Percentiles rank a stretch among this genome's conserved stretches.
Conservation (phyloP, 2,113 vertebrate species). For the Thymallus thymallus region DNA sequence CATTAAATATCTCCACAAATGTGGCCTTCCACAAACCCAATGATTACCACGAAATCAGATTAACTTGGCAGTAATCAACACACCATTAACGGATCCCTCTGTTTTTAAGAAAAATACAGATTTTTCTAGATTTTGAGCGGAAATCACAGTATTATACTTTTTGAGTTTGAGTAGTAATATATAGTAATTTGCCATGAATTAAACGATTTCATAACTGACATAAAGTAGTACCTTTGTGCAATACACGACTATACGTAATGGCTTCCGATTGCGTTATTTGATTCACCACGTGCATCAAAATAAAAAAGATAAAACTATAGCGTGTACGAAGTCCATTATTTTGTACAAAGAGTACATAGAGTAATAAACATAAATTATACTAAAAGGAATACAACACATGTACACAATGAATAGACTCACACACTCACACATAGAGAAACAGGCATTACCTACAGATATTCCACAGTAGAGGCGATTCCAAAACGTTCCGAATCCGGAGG, state of each 20-base stretch:
- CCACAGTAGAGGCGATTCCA: conserved; percentile 13
- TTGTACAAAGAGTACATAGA: conserved; percentile 2
- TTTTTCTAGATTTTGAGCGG: background rate
- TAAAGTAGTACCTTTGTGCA: conserved; percentile 3
- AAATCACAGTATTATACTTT: conserved; percentile 5
- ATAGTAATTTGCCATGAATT: background rate
- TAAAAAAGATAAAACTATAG: conserved; percentile 10
- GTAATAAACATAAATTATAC: conserved; percentile 12
- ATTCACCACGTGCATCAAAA: conserved; percentile 13
- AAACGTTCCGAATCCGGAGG: conserved; percentile 29
- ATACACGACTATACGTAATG: background rate
- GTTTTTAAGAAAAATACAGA: background rate
- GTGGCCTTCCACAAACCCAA: conserved; percentile 39
- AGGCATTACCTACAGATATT: conserved; percentile 60
- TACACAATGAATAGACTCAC: conserved; percentile 5
- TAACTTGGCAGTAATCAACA: conserved; percentile 32
- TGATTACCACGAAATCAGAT: conserved; percentile 34
- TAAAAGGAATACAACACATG: conserved; percentile 13
- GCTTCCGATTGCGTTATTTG: conserved; percentile 10
- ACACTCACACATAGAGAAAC: conserved; percentile 16
- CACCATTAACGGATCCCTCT: background rate
- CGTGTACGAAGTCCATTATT: conserved; percentile 18
- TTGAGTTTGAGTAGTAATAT: background rate
- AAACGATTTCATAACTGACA: background rate
- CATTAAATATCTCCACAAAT: conserved; percentile 46